Conservation (phyloP, 2,797 vertebrate species). For the Lutjanus campechanus region DNA sequence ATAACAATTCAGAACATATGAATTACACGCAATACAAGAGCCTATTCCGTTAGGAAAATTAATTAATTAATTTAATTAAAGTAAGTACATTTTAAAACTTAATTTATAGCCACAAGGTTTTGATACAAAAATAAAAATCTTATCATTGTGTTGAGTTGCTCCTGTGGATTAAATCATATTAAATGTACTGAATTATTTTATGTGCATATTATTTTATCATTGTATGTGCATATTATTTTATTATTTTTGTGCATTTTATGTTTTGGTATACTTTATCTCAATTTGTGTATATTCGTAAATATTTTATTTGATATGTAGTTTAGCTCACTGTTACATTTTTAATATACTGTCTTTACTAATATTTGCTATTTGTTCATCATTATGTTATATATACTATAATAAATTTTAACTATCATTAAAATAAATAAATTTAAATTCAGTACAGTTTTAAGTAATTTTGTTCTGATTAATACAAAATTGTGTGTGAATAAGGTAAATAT, state of each 20-base stretch:
- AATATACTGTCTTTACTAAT: too few species aligned
- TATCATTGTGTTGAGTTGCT: not conserved
- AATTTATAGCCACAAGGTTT: not conserved
- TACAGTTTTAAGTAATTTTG: not conserved
- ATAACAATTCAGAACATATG: not conserved
- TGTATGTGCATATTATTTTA: too few species aligned
- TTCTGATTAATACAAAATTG: not conserved
- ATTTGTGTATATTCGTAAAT: too few species aligned
- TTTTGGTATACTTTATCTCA: not conserved
- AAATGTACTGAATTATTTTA: too few species aligned
- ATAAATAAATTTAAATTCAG: not conserved
- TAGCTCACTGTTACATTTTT: too few species aligned
- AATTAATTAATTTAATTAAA: not conserved
- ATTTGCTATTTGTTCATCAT: too few species aligned
- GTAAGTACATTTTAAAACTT: too few species aligned
- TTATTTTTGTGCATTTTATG: too few species aligned
- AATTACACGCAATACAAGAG: not conserved
- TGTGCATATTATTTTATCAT: too few species aligned
- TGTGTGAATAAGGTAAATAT: not conserved
- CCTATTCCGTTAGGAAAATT: not conserved
- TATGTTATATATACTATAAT: too few species aligned
- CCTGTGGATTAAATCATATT: not conserved
- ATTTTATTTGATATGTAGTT: too few species aligned
- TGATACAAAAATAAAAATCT: not conserved
- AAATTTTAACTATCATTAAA: not conserved